phyloP scores from a whole-genome alignment of 2,888 invertebrate genomes.

The Diplazon laetatorius region DNA sequence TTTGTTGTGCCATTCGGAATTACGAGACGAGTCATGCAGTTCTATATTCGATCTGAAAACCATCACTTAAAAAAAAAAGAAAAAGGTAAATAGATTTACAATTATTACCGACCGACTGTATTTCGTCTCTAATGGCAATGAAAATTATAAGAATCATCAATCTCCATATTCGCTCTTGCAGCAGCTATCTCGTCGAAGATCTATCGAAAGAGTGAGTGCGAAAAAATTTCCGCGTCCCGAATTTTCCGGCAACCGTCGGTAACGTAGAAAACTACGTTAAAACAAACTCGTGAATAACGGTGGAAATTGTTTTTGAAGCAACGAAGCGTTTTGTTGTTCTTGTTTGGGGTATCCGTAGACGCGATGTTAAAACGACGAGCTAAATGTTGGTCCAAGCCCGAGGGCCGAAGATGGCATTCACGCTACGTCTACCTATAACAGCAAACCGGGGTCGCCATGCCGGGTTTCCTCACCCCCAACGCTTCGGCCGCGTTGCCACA shows the following conservation, averaged over 20 bases:
- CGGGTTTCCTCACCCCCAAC: neutral
- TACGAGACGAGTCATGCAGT: no score
- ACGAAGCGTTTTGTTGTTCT: constrained; percentile 56
- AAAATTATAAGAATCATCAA: no score
- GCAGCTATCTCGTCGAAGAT: no score
- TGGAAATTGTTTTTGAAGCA: constrained; percentile 59
- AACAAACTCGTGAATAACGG: constrained; percentile 49
- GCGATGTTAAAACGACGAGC: constrained; percentile 31
- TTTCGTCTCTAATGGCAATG: no score
- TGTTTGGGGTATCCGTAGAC: constrained; percentile 29
- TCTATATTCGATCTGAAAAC: no score
- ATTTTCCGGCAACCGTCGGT: neutral
- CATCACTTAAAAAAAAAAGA: no score
- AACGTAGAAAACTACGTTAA: neutral
- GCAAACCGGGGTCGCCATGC: constrained; percentile 24
- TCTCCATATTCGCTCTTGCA: no score
- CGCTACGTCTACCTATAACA: constrained; percentile 48
- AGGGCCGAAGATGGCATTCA: constrained; percentile 51
- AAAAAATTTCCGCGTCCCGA: no score
- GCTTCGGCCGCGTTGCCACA: neutral
- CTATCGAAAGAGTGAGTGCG: no score
- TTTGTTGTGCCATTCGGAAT: no score
- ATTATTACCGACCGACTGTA: no score
- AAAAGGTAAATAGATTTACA: no score
- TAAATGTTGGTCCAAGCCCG: constrained; percentile 40